Base-by-base conservation (phyloP, 2,113 vertebrate genomes). In the Pseudorectes ferrugineus region DNA sequence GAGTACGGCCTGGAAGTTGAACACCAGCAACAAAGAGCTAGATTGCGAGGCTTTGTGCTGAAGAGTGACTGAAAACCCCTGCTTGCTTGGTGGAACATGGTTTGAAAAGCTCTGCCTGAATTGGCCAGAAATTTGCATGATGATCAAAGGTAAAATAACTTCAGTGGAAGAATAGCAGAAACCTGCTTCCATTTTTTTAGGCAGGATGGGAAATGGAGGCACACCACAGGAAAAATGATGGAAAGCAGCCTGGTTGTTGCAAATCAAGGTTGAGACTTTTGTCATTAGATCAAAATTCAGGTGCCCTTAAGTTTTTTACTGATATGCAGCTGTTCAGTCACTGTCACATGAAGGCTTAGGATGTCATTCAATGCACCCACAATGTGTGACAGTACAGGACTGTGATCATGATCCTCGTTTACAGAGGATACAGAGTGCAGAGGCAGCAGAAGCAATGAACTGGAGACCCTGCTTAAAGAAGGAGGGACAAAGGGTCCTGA, bases 71-170 rank as follows among this genome's bases (percentile, higher is more conserved):
- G 90, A 95, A 95, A 93, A 62, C 38, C 88, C 76, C 93, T 79
- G 81, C 78, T 84, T 79, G 85, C 78, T 90, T 11, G 0, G 73
- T 72, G 74, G 57, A 88, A 92, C 46, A 18, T 25, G 49, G 75
- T 48, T 86, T 94, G 93, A 93, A 95, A 96, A 89, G 92, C 88
- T 88, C 74, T 93, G 85, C 81, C 77, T 96, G 93, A 96, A 96
- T 91, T 16, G 92, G 62, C 51, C 72, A 80, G 35, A 88, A 94
- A 96, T 94, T 85, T 95, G 92, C 94, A 95, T 91, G 91, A 95
- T 94, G 89, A 94, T 93, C 81, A 95, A 96, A 95, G 84, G 91
- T 87, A 94, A 89, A 95, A 73, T 62, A 85, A 79, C 62, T 70
- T 79, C 42, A 94, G 78, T 55, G 73, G 84, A 82, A 95, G 70